These are phyloP conservation scores for Maniola jurtina DNA, from an alignment of 1,140 invertebrate genomes.

Conservation along the genomic window DNA sequence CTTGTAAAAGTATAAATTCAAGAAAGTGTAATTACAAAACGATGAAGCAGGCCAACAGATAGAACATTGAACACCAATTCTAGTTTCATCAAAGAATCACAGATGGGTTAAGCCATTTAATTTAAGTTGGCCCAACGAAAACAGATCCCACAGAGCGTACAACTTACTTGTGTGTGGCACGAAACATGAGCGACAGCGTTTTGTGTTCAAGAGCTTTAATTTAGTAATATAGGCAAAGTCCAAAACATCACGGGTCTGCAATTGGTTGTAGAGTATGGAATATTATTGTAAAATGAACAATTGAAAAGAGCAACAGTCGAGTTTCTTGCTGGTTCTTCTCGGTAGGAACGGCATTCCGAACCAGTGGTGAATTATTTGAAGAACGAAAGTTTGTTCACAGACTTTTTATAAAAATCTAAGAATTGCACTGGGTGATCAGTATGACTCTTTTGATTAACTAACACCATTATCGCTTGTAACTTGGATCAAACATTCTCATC, in stretches of 20 bases:
- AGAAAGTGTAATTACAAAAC: background rate
- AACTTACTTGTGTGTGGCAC: constrained; percentile 9
- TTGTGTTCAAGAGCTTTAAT: background rate
- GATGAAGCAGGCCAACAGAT: constrained; percentile 14
- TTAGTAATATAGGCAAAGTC: too few species aligned
- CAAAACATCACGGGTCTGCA: too few species aligned
- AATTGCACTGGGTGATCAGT: too few species aligned
- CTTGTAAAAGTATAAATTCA: background rate
- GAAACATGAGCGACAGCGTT: constrained; percentile 26
- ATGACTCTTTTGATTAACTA: background rate
- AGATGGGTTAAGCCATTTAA: constrained; percentile 58
- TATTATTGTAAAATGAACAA: too few species aligned
- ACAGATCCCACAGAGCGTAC: constrained; percentile 47
- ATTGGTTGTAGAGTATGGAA: too few species aligned
- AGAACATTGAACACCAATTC: constrained; percentile 34
- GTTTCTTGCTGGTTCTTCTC: too few species aligned
- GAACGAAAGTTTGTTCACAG: too few species aligned
- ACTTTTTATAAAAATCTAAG: too few species aligned
- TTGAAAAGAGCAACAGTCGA: too few species aligned
- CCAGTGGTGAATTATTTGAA: too few species aligned
- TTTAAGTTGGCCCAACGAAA: constrained; percentile 66
- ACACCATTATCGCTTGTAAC: constrained; percentile 24
- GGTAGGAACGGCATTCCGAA: too few species aligned
- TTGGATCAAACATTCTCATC: constrained; percentile 19
- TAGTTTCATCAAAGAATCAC: constrained; percentile 48